Evolutionary conservation across 2,888 invertebrate species (phyloP), one percentile per base, ranked within the genome.

Genomic region (Caenorhabditis sp.): DNA sequence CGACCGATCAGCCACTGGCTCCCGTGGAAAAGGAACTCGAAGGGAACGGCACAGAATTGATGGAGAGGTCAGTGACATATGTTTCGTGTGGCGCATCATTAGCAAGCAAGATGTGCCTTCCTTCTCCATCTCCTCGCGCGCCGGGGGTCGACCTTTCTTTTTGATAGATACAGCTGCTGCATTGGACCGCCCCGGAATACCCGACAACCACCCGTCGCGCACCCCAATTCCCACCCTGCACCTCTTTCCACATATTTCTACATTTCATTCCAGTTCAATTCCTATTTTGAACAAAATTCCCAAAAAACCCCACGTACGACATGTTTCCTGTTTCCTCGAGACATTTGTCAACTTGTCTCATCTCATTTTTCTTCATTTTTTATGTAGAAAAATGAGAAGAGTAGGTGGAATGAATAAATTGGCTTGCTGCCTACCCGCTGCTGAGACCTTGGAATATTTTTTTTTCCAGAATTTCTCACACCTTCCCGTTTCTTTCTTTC

Each of bases 101-200:
- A 60, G 40, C n/a, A 40, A 13, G 40, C 40, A 13, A 40, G 40
- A 50, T n/a, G 53, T 32, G 44, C 60, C n/a, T n/a, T n/a, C n/a
- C n/a, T n/a, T n/a, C n/a, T n/a, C n/a, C n/a, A n/a, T n/a, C n/a
- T n/a, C n/a, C n/a, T n/a, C 22, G 22, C 24, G 44, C 22, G 26
- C 8, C 28, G 20, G 32, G 32, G 40, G 40, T 6, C 56, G 76
- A 76, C 76, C 76, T 76, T 61, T 62, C 56, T 51, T 37, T 55
- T 58, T 35, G 62, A 44, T 26, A 50, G 53, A 51, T 67, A 65
- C 76, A 76, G 76, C 76, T 76, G 76, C 44, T 76, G 65, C 62
- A 24, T 47, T 20, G 64, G 44, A 65, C 35, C 64, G 47, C 26
- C n/a, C n/a, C n/a, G n/a, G n/a, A n/a, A 15, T 50, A 26, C 44